Conservation (phyloP, 2,113 vertebrate genomes). For the Colossoma macropomum region DNA sequence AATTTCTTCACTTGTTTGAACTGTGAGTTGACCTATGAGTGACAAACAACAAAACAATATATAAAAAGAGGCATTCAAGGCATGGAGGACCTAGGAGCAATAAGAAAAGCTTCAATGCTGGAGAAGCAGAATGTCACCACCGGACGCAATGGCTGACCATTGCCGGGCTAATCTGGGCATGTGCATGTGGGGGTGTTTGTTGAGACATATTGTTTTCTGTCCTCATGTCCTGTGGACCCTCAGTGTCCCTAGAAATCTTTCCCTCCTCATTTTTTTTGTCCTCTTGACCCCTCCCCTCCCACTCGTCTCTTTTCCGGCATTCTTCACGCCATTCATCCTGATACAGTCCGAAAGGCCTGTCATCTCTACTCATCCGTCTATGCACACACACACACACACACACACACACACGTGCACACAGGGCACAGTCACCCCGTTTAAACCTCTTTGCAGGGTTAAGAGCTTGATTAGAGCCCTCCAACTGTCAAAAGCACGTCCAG, state of each 20-base stretch:
- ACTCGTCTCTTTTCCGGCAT: not conserved
- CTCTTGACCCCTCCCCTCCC: not conserved
- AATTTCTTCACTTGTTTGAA: no score
- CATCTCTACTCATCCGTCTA: not conserved
- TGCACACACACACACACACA: not conserved
- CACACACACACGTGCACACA: not conserved
- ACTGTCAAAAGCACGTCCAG: constrained; percentile 42
- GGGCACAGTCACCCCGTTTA: constrained; percentile 9
- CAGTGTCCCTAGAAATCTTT: not conserved
- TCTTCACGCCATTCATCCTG: constrained; percentile 4
- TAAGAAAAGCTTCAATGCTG: no score
- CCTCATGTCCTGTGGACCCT: not conserved
- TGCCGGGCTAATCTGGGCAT: not conserved
- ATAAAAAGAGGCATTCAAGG: no score
- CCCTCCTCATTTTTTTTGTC: not conserved
- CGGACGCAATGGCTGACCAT: not conserved
- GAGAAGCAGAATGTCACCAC: not conserved
- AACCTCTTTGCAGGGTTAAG: constrained; percentile 42
- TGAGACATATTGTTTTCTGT: not conserved
- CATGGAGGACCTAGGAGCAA: no score
- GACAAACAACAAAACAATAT: no score
- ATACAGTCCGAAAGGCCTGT: constrained; percentile 11
- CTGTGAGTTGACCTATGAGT: no score
- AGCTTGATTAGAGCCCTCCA: constrained; percentile 31
- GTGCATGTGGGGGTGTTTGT: not conserved